A percentile compares a stretch with the other conserved stretches of the same genome.
These are phyloP conservation scores for Drosophila lacertosa DNA, from an alignment of 1,140 invertebrate species.

Conservation along the genomic window DNA sequence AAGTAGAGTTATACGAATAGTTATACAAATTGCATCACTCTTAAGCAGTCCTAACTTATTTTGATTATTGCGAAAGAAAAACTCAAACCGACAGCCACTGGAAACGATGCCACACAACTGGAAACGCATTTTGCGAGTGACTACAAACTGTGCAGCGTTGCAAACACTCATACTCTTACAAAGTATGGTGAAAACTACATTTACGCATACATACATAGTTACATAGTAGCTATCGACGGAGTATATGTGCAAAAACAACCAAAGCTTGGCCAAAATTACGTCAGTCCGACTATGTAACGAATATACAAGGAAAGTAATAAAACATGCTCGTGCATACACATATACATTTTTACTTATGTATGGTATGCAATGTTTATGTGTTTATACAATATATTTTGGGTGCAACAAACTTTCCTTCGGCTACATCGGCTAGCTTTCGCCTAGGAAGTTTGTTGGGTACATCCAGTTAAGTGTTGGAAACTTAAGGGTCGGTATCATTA, in stretches of 20 bases:
- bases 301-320: conserved; percentile 7
- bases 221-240: conserved; percentile 8
- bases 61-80: conserved; percentile 45
- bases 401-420: not conserved
- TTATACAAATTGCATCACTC: not conserved
- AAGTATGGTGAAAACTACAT: conserved; percentile 33
- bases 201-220: conserved; percentile 1
- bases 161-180: conserved; percentile 28
- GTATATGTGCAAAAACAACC: conserved; percentile 23
- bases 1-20: not conserved
- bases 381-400: too few relatives aligned
- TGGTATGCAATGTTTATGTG: not conserved
- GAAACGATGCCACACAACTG: conserved; percentile 73
- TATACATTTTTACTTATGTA: conserved; percentile 1
- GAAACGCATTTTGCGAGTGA: conserved; percentile 58
- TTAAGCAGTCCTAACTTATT: conserved; percentile 17
- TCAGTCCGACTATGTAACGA: conserved; percentile 43
- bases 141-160: conserved; percentile 52
- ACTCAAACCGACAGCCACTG: conserved; percentile 50
- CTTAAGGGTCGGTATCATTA: too few relatives aligned
- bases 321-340: not conserved
- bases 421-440: not conserved
- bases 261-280: conserved; percentile 58
- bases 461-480: not conserved
- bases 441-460: not conserved